Evolutionary conservation across 2,797 vertebrate species (phyloP).

Genomic region (Lateolabrax maculatus): DNA sequence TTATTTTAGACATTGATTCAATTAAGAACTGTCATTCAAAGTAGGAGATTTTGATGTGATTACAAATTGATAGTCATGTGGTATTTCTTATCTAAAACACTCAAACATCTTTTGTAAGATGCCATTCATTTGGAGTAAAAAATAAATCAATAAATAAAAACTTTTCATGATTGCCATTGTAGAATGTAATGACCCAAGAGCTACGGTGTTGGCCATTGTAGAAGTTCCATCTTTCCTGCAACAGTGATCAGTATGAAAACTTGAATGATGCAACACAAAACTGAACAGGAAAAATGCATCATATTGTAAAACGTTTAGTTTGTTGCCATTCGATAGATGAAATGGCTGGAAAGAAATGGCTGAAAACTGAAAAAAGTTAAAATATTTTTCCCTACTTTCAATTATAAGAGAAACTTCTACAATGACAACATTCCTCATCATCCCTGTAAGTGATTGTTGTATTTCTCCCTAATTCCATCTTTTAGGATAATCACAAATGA

Average conservation of each 20-base stretch:
- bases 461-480: slow-evolving; percentile 44
- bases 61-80: slow-evolving; percentile 49
- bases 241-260: neutral
- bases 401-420: slow-evolving; percentile 52
- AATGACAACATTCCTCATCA: slow-evolving; percentile 50
- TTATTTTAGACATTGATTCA: slow-evolving; percentile 35
- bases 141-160: slow-evolving; percentile 9
- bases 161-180: slow-evolving; percentile 41
- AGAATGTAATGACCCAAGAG: slow-evolving; percentile 26
- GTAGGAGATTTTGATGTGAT: slow-evolving; percentile 63
- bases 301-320: neutral
- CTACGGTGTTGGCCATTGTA: slow-evolving; percentile 51
- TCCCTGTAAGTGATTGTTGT: slow-evolving; percentile 69
- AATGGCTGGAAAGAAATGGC: neutral
- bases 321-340: neutral
- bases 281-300: neutral
- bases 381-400: neutral
- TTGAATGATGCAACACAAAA: neutral
- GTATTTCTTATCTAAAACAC: slow-evolving; percentile 53
- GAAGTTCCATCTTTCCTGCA: slow-evolving; percentile 50
- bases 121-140: slow-evolving; percentile 40
- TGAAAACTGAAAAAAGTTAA: neutral
- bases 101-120: slow-evolving; percentile 46
- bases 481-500: slow-evolving; percentile 59
- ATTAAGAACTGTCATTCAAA: slow-evolving; percentile 43